phyloP scores from a whole-genome alignment of 2,888 invertebrate genomes.

The Xestobium rufovillosum region DNA sequence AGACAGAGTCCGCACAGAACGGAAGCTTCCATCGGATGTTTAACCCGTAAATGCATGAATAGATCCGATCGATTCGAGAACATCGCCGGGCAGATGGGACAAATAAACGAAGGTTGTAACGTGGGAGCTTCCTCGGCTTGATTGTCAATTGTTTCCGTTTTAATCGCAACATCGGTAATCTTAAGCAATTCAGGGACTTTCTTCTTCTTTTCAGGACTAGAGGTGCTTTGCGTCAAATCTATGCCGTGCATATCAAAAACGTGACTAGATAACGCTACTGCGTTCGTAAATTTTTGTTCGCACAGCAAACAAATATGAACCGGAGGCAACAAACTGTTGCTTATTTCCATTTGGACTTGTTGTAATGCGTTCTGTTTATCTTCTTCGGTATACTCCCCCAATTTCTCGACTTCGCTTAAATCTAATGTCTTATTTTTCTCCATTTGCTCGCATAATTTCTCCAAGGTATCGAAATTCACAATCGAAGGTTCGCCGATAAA shows the following conservation, averaged over 20 bases:
- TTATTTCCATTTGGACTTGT: neutral
- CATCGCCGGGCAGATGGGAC: slow-evolving; percentile 40
- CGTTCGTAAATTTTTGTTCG: slow-evolving; percentile 43
- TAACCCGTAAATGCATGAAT: slow-evolving; percentile 49
- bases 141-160: slow-evolving; percentile 27
- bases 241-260: slow-evolving; percentile 48
- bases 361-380: neutral
- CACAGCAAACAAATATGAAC: slow-evolving; percentile 49
- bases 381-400: slow-evolving; percentile 1
- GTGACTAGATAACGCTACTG: slow-evolving; percentile 46
- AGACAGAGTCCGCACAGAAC: slow-evolving; percentile 51
- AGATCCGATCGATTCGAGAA: slow-evolving; percentile 45
- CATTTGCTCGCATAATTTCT: slow-evolving; percentile 36
- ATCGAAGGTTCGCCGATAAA: slow-evolving; percentile 5
- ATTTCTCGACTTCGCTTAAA: neutral
- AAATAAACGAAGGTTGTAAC: slow-evolving; percentile 26
- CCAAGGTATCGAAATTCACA: slow-evolving; percentile 25
- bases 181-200: slow-evolving; percentile 40
- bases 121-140: slow-evolving; percentile 21
- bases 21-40: slow-evolving; percentile 47
- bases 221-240: slow-evolving; percentile 37
- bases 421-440: slow-evolving; percentile 35
- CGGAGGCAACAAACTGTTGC: slow-evolving; percentile 32
- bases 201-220: slow-evolving; percentile 32
- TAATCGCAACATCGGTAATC: slow-evolving; percentile 37